A percentile compares a stretch with the other conserved stretches of the same genome.
phyloP scores from a whole-genome alignment of 1,140 invertebrate genomes.

The Drosophila mojavensis region DNA sequence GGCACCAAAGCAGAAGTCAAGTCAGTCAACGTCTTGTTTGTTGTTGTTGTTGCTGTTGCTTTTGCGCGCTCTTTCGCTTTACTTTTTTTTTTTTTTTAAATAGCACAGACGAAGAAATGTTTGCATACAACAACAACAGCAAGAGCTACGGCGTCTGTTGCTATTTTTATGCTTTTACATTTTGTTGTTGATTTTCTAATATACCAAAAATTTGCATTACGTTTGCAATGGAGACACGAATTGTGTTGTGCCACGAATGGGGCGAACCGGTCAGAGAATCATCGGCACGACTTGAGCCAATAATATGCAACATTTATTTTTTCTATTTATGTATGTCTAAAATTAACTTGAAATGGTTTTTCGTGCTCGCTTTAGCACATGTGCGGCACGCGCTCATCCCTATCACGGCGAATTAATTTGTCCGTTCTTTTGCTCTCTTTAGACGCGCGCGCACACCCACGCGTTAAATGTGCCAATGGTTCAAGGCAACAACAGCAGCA shows the following conservation, averaged over 20 bases:
- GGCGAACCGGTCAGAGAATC: not conserved
- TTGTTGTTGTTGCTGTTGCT: slow-evolving; percentile 30
- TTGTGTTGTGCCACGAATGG: not conserved
- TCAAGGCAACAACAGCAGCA: slow-evolving; percentile 57
- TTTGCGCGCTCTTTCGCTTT: slow-evolving; percentile 51
- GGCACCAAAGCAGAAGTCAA: slow-evolving; percentile 49
- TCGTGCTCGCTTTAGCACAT: no score
- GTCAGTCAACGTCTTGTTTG: slow-evolving; percentile 55
- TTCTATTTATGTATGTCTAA: not conserved
- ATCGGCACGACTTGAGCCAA: not conserved
- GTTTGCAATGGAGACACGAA: slow-evolving; percentile 13
- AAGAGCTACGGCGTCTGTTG: slow-evolving; percentile 22
- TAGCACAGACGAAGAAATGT: slow-evolving; percentile 79
- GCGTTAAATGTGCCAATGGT: slow-evolving; percentile 73
- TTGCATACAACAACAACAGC: slow-evolving; percentile 59
- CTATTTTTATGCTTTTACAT: slow-evolving; percentile 47
- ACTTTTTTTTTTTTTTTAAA: slow-evolving; percentile 59
- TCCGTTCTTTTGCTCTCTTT: slow-evolving; percentile 25
- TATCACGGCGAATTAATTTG: not conserved
- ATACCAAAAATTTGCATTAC: slow-evolving; percentile 16
- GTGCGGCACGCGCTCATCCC: slow-evolving; percentile 14
- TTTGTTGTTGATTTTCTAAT: slow-evolving; percentile 34
- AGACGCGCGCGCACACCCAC: slow-evolving; percentile 35
- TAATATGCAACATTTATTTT: no score
- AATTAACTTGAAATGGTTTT: not conserved